Conservation (phyloP, 2,797 vertebrate species). For the Melanotaenia nigrans region DNA sequence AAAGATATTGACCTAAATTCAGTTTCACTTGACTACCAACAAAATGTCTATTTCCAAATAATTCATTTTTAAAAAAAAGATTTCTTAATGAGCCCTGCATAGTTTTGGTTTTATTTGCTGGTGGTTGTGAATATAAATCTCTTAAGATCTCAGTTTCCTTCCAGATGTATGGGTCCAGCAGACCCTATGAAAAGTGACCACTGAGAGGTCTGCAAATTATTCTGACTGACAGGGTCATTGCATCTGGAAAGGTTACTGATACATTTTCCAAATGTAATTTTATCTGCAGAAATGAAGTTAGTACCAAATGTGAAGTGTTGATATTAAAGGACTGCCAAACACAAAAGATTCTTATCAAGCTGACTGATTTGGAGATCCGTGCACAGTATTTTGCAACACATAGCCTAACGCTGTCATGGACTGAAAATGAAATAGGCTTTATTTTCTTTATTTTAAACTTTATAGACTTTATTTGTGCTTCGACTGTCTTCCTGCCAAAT, state of each 20-base stretch:
- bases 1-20: neutral
- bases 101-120: neutral
- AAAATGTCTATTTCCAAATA: neutral
- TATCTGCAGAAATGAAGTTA: constrained; percentile 4
- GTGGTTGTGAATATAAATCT: neutral
- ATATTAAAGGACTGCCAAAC: neutral
- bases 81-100: neutral
- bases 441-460: no score
- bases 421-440: neutral
- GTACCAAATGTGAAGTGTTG: neutral
- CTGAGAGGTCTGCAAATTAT: neutral
- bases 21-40: neutral
- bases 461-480: neutral
- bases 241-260: constrained; percentile 19
- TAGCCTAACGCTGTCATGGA: neutral
- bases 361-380: neutral
- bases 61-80: no score
- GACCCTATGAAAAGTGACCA: constrained; percentile 30
- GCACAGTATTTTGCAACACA: neutral
- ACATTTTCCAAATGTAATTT: neutral
- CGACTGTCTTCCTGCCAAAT: neutral
- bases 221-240: constrained; percentile 2
- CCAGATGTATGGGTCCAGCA: neutral
- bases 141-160: neutral
- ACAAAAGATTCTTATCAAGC: no score